A percentile compares a stretch with the other conserved stretches of the same genome.
phyloP scores from a whole-genome alignment of 2,797 vertebrate genomes.

The Diglossa cyanea region DNA sequence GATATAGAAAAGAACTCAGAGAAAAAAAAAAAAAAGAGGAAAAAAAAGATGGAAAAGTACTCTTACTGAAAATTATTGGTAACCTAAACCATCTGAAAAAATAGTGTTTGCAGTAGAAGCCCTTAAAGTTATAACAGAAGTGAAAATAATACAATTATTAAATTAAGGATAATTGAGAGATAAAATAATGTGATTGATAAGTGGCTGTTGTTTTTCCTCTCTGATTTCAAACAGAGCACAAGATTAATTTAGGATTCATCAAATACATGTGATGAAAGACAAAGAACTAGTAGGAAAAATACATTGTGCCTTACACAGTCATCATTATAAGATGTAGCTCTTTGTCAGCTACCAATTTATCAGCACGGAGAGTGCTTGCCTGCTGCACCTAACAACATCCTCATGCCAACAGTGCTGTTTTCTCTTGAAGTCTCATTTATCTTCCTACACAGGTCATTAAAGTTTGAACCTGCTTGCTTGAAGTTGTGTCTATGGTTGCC shows the following conservation, averaged over 20 bases:
- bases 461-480: slow-evolving; percentile 32
- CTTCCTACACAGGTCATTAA: slow-evolving; percentile 49
- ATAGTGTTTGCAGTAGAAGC: background rate
- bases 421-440: slow-evolving; percentile 51
- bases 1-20: background rate
- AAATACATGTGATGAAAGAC: background rate
- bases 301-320: background rate
- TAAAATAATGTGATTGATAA: slow-evolving; percentile 31
- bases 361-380: background rate
- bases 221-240: background rate
- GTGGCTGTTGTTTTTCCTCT: background rate
- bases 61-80: slow-evolving; percentile 10
- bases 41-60: background rate
- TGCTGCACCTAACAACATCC: slow-evolving; percentile 51
- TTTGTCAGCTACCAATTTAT: slow-evolving; percentile 45
- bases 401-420: slow-evolving; percentile 52
- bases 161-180: slow-evolving; percentile 38
- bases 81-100: slow-evolving; percentile 59
- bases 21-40: too few relatives aligned
- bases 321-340: background rate
- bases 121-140: slow-evolving; percentile 21
- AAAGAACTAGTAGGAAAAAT: background rate
- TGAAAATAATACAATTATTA: slow-evolving; percentile 47
- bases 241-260: background rate
- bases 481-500: slow-evolving; percentile 33